Conservation (phyloP, 2,113 vertebrate genomes). For the Oceanodroma tethys region DNA sequence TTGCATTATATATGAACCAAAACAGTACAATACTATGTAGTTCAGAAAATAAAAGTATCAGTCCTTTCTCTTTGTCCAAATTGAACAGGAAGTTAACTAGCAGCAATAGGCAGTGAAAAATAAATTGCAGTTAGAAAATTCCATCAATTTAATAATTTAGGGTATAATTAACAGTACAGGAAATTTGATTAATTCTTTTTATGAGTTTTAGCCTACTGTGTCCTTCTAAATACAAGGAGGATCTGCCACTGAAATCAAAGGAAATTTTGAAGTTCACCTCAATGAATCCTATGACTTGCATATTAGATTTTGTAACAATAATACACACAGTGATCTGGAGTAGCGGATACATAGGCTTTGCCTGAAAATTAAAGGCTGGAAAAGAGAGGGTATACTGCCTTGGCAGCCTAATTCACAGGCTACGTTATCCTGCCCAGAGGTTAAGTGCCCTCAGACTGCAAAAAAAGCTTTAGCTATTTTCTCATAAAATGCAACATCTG, state of each 20-base stretch:
- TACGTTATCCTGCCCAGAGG: background rate
- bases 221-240: background rate
- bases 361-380: background rate
- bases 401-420: background rate
- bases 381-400: background rate
- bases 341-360: background rate
- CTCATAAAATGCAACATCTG: background rate
- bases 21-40: background rate
- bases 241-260: background rate
- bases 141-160: background rate
- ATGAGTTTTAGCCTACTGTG: background rate
- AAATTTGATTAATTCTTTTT: background rate
- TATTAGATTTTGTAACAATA: background rate
- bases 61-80: background rate
- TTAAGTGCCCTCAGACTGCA: background rate
- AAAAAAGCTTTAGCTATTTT: background rate
- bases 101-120: background rate
- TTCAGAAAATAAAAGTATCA: background rate
- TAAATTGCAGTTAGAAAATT: conserved; percentile 3
- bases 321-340: background rate
- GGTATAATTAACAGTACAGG: background rate
- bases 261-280: background rate
- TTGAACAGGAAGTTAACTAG: background rate
- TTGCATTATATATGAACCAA: background rate
- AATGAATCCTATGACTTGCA: background rate